A percentile compares a stretch with the other conserved stretches of the same genome.
These are phyloP conservation scores for Rhogogaster chlorosoma DNA, from an alignment of 2,888 invertebrate species.

Conservation along the genomic window DNA sequence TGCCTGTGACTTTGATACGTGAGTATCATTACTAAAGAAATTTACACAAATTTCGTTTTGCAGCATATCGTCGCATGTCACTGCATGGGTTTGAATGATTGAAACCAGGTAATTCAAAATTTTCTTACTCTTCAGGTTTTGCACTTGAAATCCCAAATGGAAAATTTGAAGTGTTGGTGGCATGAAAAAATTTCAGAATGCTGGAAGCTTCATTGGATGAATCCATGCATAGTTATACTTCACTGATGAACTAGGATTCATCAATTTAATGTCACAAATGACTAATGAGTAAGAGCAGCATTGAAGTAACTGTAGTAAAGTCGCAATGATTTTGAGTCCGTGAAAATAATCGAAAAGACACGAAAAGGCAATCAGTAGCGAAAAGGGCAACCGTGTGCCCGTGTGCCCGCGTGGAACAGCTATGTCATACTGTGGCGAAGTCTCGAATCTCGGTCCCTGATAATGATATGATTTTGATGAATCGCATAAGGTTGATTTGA, in stretches of 20 bases:
- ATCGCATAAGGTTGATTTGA: no score
- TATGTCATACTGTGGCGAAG: no score
- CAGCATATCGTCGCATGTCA: neutral
- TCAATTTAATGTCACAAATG: neutral
- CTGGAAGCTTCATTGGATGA: neutral
- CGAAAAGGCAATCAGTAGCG: no score
- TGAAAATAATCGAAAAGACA: no score
- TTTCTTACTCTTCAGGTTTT: neutral
- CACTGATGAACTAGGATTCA: neutral
- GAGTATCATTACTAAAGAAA: neutral
- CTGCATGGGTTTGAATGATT: neutral
- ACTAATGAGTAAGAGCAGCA: no score
- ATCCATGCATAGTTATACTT: neutral
- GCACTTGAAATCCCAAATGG: neutral
- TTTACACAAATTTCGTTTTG: neutral
- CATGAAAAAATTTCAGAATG: neutral
- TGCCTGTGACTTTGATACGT: neutral
- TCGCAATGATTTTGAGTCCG: no score
- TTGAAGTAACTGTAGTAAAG: no score
- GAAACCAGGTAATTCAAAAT: neutral
- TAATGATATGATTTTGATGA: no score
- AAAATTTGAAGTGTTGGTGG: neutral
- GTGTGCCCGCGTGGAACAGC: no score
- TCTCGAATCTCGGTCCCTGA: no score
- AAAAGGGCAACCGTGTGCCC: no score